phyloP scores from a whole-genome alignment of 2,888 invertebrate genomes.

The Thysanoteuthis rhombus region DNA sequence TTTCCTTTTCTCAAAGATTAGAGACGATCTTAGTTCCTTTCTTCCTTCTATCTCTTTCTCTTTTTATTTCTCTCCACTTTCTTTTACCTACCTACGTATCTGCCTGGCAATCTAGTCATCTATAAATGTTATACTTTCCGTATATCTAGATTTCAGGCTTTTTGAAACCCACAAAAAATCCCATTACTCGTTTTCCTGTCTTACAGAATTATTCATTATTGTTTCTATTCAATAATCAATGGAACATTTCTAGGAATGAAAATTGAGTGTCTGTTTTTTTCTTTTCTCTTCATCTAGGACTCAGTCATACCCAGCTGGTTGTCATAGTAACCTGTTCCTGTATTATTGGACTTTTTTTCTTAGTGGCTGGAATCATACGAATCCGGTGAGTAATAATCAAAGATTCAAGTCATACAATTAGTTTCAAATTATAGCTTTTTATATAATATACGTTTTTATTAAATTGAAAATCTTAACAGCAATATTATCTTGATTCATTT shows the following conservation, averaged over 20 bases:
- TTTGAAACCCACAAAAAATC: neutral
- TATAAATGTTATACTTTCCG: too few relatives aligned
- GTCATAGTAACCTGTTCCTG: slow-evolving; percentile 60
- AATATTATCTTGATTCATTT: too few relatives aligned
- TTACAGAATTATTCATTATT: neutral
- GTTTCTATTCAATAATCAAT: neutral
- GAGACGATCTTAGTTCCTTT: too few relatives aligned
- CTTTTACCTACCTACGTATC: too few relatives aligned
- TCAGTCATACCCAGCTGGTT: slow-evolving; percentile 57
- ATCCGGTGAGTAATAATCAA: slow-evolving; percentile 47
- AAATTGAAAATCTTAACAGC: too few relatives aligned
- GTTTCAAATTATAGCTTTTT: neutral
- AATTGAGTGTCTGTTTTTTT: slow-evolving; percentile 27
- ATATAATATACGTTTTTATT: too few relatives aligned
- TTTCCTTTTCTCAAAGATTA: too few relatives aligned
- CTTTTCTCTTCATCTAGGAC: slow-evolving; percentile 42
- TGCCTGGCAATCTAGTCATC: too few relatives aligned
- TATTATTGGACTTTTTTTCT: slow-evolving; percentile 58
- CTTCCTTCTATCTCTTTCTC: too few relatives aligned
- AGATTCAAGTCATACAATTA: neutral
- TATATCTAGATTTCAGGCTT: neutral
- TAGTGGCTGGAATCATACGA: slow-evolving; percentile 55
- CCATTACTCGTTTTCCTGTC: neutral
- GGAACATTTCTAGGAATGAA: neutral
- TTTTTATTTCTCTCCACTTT: too few relatives aligned